phyloP scores from a whole-genome alignment of 2,113 vertebrate genomes.

The Festucalex cinctus region DNA sequence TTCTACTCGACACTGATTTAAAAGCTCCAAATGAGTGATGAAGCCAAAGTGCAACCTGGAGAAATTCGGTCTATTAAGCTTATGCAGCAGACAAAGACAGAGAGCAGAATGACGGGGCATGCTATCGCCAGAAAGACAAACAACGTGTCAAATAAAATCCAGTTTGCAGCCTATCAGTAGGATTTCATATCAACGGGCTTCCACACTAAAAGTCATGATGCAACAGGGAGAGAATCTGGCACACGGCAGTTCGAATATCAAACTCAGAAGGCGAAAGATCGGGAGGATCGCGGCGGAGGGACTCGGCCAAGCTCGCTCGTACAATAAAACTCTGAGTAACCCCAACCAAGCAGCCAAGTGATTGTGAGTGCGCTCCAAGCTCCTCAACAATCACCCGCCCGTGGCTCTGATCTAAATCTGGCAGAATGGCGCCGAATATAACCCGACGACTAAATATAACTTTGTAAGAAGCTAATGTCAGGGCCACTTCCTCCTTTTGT shows the following conservation, averaged over 20 bases:
- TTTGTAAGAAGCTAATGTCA: slow-evolving; percentile 44
- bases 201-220: slow-evolving; percentile 38
- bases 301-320: slow-evolving; percentile 42
- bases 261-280: slow-evolving; percentile 36
- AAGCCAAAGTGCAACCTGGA: too few species aligned
- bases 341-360: slow-evolving; percentile 34
- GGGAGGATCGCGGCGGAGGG: slow-evolving; percentile 19
- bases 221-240: slow-evolving; percentile 39
- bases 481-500: slow-evolving; percentile 60
- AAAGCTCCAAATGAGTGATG: slow-evolving; percentile 2
- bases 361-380: slow-evolving; percentile 58
- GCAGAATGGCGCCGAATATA: slow-evolving; percentile 51
- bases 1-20: neutral
- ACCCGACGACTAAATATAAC: slow-evolving; percentile 58
- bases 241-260: slow-evolving; percentile 31
- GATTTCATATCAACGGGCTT: slow-evolving; percentile 22
- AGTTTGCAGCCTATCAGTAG: neutral
- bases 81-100: neutral
- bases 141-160: slow-evolving; percentile 9
- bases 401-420: slow-evolving; percentile 45
- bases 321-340: slow-evolving; percentile 63
- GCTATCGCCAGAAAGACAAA: neutral
- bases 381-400: slow-evolving; percentile 38
- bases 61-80: neutral
- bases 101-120: too few species aligned